phyloP scores from a whole-genome alignment of 2,888 invertebrate genomes.

The Rhingia rostrata region DNA sequence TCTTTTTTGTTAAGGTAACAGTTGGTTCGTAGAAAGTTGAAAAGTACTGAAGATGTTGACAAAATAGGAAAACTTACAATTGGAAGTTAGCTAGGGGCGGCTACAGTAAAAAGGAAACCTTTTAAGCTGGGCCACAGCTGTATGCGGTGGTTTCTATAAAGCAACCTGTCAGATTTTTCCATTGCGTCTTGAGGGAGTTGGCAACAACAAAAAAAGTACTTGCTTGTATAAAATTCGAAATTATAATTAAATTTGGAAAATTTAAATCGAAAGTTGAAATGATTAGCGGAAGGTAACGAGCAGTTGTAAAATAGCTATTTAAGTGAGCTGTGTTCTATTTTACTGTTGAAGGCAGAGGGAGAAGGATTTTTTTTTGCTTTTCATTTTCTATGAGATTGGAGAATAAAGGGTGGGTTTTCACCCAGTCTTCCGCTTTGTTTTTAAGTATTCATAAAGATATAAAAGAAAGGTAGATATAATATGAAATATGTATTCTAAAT shows the following conservation, averaged over 20 bases:
- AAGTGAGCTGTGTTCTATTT: slow-evolving; percentile 53
- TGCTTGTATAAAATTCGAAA: slow-evolving; percentile 37
- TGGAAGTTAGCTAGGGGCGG: not conserved
- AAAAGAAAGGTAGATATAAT: no score
- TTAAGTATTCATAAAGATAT: slow-evolving; percentile 36
- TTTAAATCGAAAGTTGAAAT: slow-evolving; percentile 66
- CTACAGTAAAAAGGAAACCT: not conserved
- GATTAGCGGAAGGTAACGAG: slow-evolving; percentile 41
- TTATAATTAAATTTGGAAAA: slow-evolving; percentile 66
- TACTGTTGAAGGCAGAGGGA: slow-evolving; percentile 37
- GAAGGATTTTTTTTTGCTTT: not conserved
- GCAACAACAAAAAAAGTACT: slow-evolving; percentile 8
- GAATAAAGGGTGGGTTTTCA: not conserved
- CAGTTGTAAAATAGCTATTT: slow-evolving; percentile 44
- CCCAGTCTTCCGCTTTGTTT: slow-evolving; percentile 4
- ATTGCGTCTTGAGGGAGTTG: not conserved
- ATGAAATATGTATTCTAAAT: slow-evolving; percentile 29
- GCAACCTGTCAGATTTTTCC: slow-evolving; percentile 54
- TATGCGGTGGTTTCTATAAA: slow-evolving; percentile 29
- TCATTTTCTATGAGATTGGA: not conserved
- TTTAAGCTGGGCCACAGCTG: slow-evolving; percentile 11
- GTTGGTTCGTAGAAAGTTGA: slow-evolving; percentile 21
- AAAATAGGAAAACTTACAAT: slow-evolving; percentile 44
- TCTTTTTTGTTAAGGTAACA: slow-evolving; percentile 36
- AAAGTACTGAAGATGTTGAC: slow-evolving; percentile 31